Conservation (phyloP, 2,888 invertebrate species). For the Philereme transversata region DNA sequence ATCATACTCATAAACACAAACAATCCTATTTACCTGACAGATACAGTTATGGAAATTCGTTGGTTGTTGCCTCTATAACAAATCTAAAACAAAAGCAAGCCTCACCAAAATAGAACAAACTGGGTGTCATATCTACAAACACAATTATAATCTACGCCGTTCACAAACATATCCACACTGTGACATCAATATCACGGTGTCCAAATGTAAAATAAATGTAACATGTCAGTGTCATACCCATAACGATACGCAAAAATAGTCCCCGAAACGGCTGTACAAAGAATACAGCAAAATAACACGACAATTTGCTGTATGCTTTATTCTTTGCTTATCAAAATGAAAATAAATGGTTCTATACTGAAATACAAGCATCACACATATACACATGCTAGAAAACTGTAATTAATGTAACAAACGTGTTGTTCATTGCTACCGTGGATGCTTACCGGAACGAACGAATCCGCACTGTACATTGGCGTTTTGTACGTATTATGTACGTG, state of each 20-base stretch:
- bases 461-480: conserved; percentile 62
- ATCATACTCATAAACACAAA: too few relatives aligned
- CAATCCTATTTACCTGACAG: too few relatives aligned
- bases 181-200: conserved; percentile 33
- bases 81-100: conserved; percentile 7
- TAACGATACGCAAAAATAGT: conserved; percentile 23
- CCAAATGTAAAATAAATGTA: conserved; percentile 26
- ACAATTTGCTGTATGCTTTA: conserved; percentile 26
- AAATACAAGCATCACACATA: conserved; percentile 50
- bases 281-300: conserved; percentile 29
- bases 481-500: conserved; percentile 18
- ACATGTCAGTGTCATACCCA: conserved; percentile 26
- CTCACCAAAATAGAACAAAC: background rate
- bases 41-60: too few relatives aligned
- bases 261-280: conserved; percentile 24
- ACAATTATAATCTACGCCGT: conserved; percentile 30
- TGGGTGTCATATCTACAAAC: conserved; percentile 39
- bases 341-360: conserved; percentile 12
- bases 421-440: conserved; percentile 80
- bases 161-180: conserved; percentile 36
- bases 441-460: conserved; percentile 64
- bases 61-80: background rate
- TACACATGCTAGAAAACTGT: conserved; percentile 52
- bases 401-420: conserved; percentile 70
- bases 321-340: conserved; percentile 19